phyloP scores from a whole-genome alignment of 2,113 vertebrate genomes.

The Engystomops pustulosus region DNA sequence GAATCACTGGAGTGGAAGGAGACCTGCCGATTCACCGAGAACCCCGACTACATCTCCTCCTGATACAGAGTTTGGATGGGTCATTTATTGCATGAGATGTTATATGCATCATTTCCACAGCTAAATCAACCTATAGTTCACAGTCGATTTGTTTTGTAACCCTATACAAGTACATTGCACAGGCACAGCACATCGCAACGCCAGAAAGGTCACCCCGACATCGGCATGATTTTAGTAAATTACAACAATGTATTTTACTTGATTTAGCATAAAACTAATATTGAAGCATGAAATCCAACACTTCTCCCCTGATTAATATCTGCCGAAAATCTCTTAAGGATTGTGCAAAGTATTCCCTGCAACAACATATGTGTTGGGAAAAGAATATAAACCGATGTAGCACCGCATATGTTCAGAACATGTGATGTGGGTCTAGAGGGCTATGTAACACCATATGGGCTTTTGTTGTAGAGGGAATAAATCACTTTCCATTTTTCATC shows the following conservation, averaged over 20 bases:
- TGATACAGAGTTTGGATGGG: not conserved
- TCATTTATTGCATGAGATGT: not conserved
- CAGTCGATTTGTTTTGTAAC: not conserved
- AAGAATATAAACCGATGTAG: conserved; percentile 4
- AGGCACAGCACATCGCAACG: not conserved
- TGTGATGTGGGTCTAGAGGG: conserved; percentile 20
- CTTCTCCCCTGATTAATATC: not conserved
- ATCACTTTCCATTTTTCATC: conserved; percentile 25
- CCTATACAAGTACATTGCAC: not conserved
- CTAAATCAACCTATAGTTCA: too few species aligned
- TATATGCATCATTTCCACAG: too few species aligned
- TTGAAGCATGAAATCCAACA: not conserved
- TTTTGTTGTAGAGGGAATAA: conserved; percentile 40
- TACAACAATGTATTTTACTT: not conserved
- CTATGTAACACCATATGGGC: conserved; percentile 44
- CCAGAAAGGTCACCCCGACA: not conserved
- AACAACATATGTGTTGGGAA: conserved; percentile 46
- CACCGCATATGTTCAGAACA: conserved; percentile 39
- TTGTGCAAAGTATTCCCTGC: not conserved
- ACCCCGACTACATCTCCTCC: not conserved
- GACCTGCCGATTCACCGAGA: not conserved
- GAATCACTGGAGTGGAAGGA: not conserved
- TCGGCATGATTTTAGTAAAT: not conserved
- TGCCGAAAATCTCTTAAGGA: not conserved
- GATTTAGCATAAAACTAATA: not conserved